These are phyloP conservation scores for Puffinus mauretanicus DNA, from an alignment of 2,113 vertebrate genomes.

Conservation along the genomic window DNA sequence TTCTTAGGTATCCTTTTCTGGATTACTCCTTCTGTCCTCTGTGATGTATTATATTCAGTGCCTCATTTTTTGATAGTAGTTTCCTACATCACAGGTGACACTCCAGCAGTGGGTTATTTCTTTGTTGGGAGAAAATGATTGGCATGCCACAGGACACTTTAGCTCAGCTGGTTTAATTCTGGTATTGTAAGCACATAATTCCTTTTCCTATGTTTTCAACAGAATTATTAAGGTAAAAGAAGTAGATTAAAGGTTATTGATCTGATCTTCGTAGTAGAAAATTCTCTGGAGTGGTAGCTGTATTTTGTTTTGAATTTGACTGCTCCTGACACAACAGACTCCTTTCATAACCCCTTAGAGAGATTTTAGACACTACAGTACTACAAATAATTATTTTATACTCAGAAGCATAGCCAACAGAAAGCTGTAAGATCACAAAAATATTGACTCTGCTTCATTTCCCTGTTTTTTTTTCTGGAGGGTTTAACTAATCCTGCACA, in stretches of 20 bases:
- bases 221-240: neutral
- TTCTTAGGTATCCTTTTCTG: neutral
- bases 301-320: neutral
- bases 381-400: neutral
- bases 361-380: neutral
- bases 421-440: neutral
- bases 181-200: neutral
- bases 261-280: neutral
- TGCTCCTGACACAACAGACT: neutral
- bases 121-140: slow-evolving; percentile 8
- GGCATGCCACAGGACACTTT: neutral
- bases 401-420: neutral
- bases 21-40: neutral
- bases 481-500: neutral
- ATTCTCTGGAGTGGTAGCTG: neutral
- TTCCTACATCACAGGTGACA: neutral
- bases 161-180: neutral
- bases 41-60: neutral
- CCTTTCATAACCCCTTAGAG: neutral
- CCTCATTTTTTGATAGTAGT: neutral
- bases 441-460: neutral
- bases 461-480: neutral
- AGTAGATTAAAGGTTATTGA: slow-evolving; percentile 1
- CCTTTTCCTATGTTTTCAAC: neutral
- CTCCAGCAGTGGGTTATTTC: neutral